Conservation (phyloP, 2,888 invertebrate genomes). For the Endotricha flammealis region DNA sequence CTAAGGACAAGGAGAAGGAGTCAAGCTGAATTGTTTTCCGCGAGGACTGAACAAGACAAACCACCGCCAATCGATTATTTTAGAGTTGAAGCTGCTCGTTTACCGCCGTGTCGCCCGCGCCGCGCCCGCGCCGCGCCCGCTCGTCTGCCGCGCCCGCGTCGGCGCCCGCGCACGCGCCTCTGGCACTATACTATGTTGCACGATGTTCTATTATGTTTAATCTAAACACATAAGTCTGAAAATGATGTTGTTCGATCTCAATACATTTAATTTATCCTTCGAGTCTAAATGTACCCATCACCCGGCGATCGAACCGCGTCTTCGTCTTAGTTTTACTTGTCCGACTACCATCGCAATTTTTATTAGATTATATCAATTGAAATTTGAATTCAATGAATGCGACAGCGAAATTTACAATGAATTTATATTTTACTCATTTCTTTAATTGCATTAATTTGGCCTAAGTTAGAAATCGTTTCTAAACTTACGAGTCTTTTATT, state of each 20-base stretch:
- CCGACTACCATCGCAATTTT: conserved; percentile 46
- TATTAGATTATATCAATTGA: conserved; percentile 31
- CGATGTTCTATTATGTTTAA: conserved; percentile 49
- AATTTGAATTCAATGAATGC: conserved; percentile 24
- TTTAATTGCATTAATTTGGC: conserved; percentile 58
- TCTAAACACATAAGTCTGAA: conserved; percentile 49
- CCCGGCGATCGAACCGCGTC: conserved; percentile 43
- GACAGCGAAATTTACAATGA: conserved; percentile 68
- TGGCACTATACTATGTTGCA: conserved; percentile 53
- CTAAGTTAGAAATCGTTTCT: conserved; percentile 65
- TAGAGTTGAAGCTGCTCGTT: conserved; percentile 56
- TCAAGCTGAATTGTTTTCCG: conserved; percentile 80
- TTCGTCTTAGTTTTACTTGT: conserved; percentile 46
- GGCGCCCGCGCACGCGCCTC: conserved; percentile 33
- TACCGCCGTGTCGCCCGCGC: conserved; percentile 13
- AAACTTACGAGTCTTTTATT: conserved; percentile 61
- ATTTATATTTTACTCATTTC: conserved; percentile 47
- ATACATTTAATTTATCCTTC: conserved; percentile 19
- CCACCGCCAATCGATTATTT: conserved; percentile 77
- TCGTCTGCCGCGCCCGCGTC: conserved; percentile 30
- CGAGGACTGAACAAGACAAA: conserved; percentile 68
- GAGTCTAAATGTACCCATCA: conserved; percentile 8
- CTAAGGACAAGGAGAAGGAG: conserved; percentile 83
- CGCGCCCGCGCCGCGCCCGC: conserved; percentile 35
- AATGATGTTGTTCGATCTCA: conserved; percentile 47